A percentile compares a stretch with the other conserved stretches of the same genome.
Conservation (phyloP, 2,888 invertebrate genomes). For the Lasioglossum oenotherae region DNA sequence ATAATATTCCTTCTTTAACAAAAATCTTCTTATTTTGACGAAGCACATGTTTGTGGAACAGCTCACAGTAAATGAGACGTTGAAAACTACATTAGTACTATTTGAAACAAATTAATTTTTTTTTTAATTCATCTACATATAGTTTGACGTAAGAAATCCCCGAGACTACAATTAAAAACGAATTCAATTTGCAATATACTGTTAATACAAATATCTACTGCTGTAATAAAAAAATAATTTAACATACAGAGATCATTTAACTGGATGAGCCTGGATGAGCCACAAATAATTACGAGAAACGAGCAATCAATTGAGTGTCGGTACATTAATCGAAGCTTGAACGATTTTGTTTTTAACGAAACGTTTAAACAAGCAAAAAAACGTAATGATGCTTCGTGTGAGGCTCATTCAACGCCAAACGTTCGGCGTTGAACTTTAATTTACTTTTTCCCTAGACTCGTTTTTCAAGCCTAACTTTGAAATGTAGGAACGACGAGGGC, state of each 20-base stretch:
- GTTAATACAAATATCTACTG: neutral
- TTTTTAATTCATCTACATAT: too few species aligned
- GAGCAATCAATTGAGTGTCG: neutral
- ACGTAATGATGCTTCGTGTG: neutral
- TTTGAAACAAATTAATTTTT: neutral
- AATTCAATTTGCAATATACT: neutral
- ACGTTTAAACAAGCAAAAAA: neutral
- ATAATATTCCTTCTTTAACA: neutral
- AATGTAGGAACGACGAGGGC: conserved; percentile 35
- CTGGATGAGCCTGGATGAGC: neutral
- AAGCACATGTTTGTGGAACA: too few species aligned
- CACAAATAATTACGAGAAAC: neutral
- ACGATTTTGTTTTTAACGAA: neutral
- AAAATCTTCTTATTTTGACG: too few species aligned
- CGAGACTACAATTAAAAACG: neutral
- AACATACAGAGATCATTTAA: neutral
- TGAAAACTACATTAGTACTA: too few species aligned
- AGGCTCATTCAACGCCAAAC: neutral
- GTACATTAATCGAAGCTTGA: neutral
- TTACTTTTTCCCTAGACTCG: conserved; percentile 6
- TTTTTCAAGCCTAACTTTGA: conserved; percentile 50
- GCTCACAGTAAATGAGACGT: too few species aligned
- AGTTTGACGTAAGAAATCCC: neutral
- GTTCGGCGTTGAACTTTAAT: conserved; percentile 14
- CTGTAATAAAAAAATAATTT: neutral